These are phyloP conservation scores for Erpornis zantholeuca DNA, from an alignment of 2,113 vertebrate genomes.

Conservation along the genomic window DNA sequence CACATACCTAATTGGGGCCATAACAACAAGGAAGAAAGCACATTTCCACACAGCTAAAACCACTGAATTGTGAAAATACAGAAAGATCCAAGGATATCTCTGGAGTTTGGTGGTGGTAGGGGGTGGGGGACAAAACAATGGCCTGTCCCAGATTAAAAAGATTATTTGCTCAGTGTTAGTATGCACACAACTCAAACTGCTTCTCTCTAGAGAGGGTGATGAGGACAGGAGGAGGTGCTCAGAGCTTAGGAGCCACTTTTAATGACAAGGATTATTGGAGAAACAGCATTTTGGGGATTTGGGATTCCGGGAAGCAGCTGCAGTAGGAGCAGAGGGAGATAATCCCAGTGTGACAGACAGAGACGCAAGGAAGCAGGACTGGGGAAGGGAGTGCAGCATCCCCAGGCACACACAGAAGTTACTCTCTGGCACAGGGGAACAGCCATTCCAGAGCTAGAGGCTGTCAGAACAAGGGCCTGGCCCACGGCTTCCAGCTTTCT, in stretches of 20 bases:
- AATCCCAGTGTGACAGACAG: slow-evolving; percentile 31
- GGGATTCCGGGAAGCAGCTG: slow-evolving; percentile 38
- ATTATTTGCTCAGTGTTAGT: not conserved
- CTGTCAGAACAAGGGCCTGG: not conserved
- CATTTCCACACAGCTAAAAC: not conserved
- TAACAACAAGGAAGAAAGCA: not conserved
- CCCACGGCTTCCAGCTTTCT: not conserved
- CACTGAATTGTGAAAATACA: not conserved
- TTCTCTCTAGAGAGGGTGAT: not conserved
- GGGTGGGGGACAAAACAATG: not conserved
- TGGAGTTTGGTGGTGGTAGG: not conserved
- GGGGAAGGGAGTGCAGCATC: not conserved
- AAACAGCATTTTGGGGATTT: slow-evolving; percentile 49
- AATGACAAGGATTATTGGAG: slow-evolving; percentile 42
- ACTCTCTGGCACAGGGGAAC: not conserved
- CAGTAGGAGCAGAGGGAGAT: slow-evolving; percentile 34
- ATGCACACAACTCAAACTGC: not conserved
- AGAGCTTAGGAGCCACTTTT: not conserved
- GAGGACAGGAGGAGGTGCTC: not conserved
- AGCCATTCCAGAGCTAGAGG: not conserved
- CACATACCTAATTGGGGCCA: accelerated
- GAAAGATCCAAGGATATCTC: not conserved
- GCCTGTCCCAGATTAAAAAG: not conserved
- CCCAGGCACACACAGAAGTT: not conserved
- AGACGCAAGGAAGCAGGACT: not conserved